Evolutionary conservation across 2,888 invertebrate genomes (phyloP), one percentile per base, ranked within the genome.

Genomic region (Cataglyphis albicans): DNA sequence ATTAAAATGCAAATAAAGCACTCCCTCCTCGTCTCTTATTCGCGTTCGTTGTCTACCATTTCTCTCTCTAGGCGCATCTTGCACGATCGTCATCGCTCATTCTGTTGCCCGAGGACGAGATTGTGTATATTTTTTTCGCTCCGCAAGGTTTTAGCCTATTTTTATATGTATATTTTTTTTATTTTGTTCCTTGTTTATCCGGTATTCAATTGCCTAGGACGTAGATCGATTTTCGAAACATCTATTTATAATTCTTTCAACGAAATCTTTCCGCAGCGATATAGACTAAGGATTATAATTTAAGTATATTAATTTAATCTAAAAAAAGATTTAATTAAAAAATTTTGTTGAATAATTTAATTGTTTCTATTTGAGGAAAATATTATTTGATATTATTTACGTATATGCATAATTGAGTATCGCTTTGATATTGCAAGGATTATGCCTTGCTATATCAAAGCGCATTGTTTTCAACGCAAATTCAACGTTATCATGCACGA

Each of bases 1-100:
- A 94, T 93, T 93, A 93, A 93, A 94, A 93, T 94, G 93, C 93
- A 93, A 93, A 93, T 94, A 92, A 89, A 90, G 89, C 87, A 88
- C 85, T 84, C 83, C 85, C 84, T 81, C 84, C 76, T 81, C 74
- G 75, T 74, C 67, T 63, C 70, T 48, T 29, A n/a, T 4, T 48
- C 29, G 18, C 7, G 12, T 65, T 41, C 44, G 61, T 44, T 29
- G n/a, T 68, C 32, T 57, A 21, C 52, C 65, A 48, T 15, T 68
- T n/a, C 32, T 64, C 48, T 64, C 55, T 82, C 67, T 80, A 81
- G 82, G 55, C 57, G 70, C 44, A 61, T 38, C 80, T 84, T 3
- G 48, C 57, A 57, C 73, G 82, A 63, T 76, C 81, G 85, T 67
- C 83, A 83, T 78, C 86, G 75, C 86, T 73, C 68, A 48, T 76